Base-by-base conservation (phyloP, 2,113 vertebrate species). In the Megaceryle torquata region DNA sequence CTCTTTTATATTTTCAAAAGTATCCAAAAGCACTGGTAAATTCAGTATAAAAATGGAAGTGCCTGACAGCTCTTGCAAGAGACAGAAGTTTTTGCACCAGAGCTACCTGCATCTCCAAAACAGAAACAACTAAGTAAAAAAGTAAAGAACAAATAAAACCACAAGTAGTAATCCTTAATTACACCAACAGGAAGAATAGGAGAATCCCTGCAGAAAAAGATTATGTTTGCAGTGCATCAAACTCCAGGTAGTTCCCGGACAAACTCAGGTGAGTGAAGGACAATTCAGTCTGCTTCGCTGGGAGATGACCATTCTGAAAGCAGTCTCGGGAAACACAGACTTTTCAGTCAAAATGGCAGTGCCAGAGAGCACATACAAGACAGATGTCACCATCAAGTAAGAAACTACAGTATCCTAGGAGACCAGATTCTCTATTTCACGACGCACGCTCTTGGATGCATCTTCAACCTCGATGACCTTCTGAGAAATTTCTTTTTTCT, bases 401-500 rank as follows among this genome's bases (percentile, higher is more conserved):
- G 39, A 78, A 50, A 13, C 35, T 51, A 16, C 14, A 28, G 48
- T 1, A 28, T 28, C 53, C 83, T 96, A 96, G 29, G 68, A 56
- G 74, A 3, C 96, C 4, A 98, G 96, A 61, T 98, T 97, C 89
- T 98, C 91, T 72, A 99, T 98, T 15, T 96, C 59, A 4, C n/a
- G 93, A 44, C 98, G 97, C 44, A 87, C 97, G 3, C 29, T 17
- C 82, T 98, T 98, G 46, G 98, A 97, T 9, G 90, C 95, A 3
- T 98, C 97, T 82, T 98, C 96, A 91, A 98, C 96, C 18, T 90
- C 97, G 3, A 79, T 86, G 75, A 98, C 87, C 61, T 91, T 97
- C 67, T 98, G 97, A 33, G 95, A 97, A 64, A 98, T 95, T 11
- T 61, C 61, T 93, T 98, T 99, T 71, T 93, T 98, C 98, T 99